Evolutionary conservation across 2,888 invertebrate genomes (phyloP).

Genomic region (Allophyes oxyacanthae): DNA sequence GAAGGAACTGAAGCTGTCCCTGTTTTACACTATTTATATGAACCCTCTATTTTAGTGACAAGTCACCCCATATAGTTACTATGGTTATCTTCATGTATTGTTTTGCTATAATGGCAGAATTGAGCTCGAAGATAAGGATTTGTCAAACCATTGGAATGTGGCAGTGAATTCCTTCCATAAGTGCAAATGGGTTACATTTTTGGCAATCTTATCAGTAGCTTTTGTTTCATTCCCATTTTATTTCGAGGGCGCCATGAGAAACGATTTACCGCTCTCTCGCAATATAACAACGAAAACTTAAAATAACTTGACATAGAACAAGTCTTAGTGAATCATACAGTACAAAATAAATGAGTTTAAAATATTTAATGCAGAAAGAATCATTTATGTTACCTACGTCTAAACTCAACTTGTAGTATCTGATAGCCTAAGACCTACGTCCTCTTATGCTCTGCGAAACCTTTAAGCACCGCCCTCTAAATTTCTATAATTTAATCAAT

Average conservation of each 20-base stretch:
- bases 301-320: too few species aligned
- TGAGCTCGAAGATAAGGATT: slow-evolving; percentile 64
- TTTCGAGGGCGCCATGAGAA: slow-evolving; percentile 10
- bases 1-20: slow-evolving; percentile 62
- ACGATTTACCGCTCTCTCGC: neutral
- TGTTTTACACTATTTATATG: slow-evolving; percentile 72
- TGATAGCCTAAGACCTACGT: too few species aligned
- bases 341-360: too few species aligned
- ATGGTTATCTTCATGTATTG: slow-evolving; percentile 69
- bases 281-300: neutral
- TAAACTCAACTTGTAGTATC: too few species aligned
- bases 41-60: slow-evolving; percentile 36
- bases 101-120: slow-evolving; percentile 71
- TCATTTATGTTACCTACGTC: too few species aligned
- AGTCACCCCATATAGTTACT: slow-evolving; percentile 55
- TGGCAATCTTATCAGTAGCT: slow-evolving; percentile 13
- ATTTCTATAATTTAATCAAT: too few species aligned
- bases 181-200: slow-evolving; percentile 20
- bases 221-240: slow-evolving; percentile 6
- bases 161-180: slow-evolving; percentile 11
- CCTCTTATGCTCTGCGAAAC: too few species aligned
- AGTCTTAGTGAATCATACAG: too few species aligned
- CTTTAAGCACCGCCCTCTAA: too few species aligned
- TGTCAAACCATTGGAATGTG: slow-evolving; percentile 78
- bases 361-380: too few species aligned